A percentile compares a stretch with the other conserved stretches of the same genome.
These are phyloP conservation scores for Gambusia affinis DNA, from an alignment of 2,113 vertebrate species.

Conservation along the genomic window DNA sequence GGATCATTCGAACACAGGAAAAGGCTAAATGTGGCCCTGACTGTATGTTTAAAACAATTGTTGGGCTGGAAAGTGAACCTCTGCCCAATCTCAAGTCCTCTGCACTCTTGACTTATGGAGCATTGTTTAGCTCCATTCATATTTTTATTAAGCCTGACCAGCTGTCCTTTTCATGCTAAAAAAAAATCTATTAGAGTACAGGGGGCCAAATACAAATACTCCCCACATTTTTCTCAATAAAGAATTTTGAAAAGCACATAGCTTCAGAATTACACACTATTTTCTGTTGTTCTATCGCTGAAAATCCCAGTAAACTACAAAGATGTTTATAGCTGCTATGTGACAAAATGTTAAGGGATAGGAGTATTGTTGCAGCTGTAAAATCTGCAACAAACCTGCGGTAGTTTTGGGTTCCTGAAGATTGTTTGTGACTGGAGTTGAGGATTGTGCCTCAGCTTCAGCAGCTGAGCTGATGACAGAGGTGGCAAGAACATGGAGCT, in stretches of 20 bases:
- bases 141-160: too few relatives aligned
- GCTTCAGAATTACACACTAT: too few relatives aligned
- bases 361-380: not conserved
- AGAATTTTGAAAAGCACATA: not conserved
- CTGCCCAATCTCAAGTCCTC: too few relatives aligned
- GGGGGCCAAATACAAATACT: not conserved
- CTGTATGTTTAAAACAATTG: too few relatives aligned
- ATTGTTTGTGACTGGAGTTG: conserved; percentile 9
- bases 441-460: conserved; percentile 28
- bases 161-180: too few relatives aligned
- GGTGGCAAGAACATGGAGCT: conserved; percentile 76
- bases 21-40: too few relatives aligned
- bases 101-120: too few relatives aligned
- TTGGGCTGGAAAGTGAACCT: too few relatives aligned
- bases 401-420: not conserved
- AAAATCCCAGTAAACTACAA: not conserved
- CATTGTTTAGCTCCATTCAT: too few relatives aligned
- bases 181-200: not conserved
- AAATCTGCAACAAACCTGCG: conserved; percentile 45
- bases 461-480: conserved; percentile 64
- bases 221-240: not conserved
- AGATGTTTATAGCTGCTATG: not conserved
- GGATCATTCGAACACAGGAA: too few relatives aligned
- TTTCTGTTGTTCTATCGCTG: not conserved
- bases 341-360: not conserved